Base-by-base conservation (phyloP, 1,140 invertebrate genomes). In the Liolophura sinensis region DNA sequence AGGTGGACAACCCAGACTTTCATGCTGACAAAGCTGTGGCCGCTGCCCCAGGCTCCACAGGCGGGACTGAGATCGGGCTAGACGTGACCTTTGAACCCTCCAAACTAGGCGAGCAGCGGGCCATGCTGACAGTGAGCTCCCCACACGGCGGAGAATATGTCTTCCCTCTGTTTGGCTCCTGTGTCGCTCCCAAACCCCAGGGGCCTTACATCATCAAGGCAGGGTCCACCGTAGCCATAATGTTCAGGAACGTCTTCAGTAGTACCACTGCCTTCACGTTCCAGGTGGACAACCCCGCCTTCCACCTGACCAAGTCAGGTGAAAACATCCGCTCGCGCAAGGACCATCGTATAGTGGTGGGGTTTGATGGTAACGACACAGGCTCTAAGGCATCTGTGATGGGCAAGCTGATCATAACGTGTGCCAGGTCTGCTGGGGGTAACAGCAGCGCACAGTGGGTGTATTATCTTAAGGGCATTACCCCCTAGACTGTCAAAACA, bases 61-160 rank as follows among this genome's bases (percentile, higher is more conserved):
- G 76, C 51, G 83, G 84, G 11, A 84, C 80, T 27, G 82, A 84
- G 56, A 78, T 82, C 9, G 70, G 76, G 31, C 67, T 85, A 3
- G 84, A 85, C 57, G 80, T 85, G 14, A 78, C 73, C 4, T 85
- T 82, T 74, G 83, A 85, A 72, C 84, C 84, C 12, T 83, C 81
- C 24, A 74, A 72, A 54, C 71, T 85, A 18, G 82, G 80, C n/a
- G 81, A 83, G 63, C 76, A 79, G 50, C 73, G 77, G 12, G 75
- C 76, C 5, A 72, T 70, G 46, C 68, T 85, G 40, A 78, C 71
- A 11, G 71, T 84, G 22, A 72, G 69, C 52, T 85, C 83, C 31
- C 70, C 74, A 31, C 57, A 76, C 24, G 84, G 82, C 24, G 83
- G 84, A 50, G 82, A 84, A 60, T 85, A 85, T 66, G 71, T 70